Evolutionary conservation across 2,113 vertebrate species (phyloP).

Genomic region (Sinocyclocheilus maitianheensis): DNA sequence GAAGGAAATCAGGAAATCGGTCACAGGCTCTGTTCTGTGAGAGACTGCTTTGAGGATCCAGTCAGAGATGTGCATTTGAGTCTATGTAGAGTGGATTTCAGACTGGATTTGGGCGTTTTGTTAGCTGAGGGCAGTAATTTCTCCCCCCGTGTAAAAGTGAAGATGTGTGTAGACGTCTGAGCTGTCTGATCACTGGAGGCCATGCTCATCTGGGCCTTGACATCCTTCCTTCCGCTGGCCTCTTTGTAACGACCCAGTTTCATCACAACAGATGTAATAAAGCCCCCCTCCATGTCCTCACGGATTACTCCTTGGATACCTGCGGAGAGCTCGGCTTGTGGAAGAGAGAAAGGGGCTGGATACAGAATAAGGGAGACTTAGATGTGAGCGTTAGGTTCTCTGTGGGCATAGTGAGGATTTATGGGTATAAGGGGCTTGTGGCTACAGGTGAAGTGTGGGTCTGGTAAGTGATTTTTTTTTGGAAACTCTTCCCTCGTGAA

Average conservation of each 20-base stretch:
- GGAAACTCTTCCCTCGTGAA: conserved; percentile 60
- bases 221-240: conserved; percentile 87
- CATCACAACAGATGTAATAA: conserved; percentile 98
- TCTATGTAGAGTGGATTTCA: conserved; percentile 38
- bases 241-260: conserved; percentile 97
- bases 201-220: conserved; percentile 82
- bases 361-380: conserved; percentile 48
- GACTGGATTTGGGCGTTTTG: conserved; percentile 65
- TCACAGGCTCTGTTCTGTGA: neutral
- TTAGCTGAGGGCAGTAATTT: conserved; percentile 73
- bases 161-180: conserved; percentile 70
- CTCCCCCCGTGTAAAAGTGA: conserved; percentile 76
- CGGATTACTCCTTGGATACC: conserved; percentile 86
- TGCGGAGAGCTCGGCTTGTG: conserved; percentile 90
- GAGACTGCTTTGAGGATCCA: neutral
- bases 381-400: conserved; percentile 69
- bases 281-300: conserved; percentile 91
- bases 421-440: conserved; percentile 44
- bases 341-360: neutral
- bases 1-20: conserved; percentile 41
- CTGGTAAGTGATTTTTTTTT: conserved; percentile 20
- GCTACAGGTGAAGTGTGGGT: neutral
- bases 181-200: conserved; percentile 72
- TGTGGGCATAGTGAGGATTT: conserved; percentile 12
- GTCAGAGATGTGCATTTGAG: conserved; percentile 4